Evolutionary conservation across 2,888 invertebrate genomes (phyloP).

Genomic region (Andrena flavipes): DNA sequence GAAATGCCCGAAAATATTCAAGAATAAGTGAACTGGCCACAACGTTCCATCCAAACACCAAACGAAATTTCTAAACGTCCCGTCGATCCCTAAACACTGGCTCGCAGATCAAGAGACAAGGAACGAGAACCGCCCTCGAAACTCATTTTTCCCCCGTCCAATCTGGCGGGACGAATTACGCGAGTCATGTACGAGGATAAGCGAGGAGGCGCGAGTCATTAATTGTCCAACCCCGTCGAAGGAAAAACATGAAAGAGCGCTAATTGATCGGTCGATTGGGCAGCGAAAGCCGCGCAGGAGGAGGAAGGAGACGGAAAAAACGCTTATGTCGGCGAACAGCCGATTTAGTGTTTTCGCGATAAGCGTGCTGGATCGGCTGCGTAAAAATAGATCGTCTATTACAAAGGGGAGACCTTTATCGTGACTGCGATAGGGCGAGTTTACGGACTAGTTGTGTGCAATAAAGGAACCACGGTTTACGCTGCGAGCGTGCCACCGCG

Average conservation of each 20-base stretch:
- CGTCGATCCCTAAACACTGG: too few species aligned
- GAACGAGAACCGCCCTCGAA: neutral
- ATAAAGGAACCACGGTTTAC: slow-evolving; percentile 69
- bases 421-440: slow-evolving; percentile 66
- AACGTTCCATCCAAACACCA: too few species aligned
- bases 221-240: slow-evolving; percentile 42
- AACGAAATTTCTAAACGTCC: too few species aligned
- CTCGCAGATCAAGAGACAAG: neutral
- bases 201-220: slow-evolving; percentile 44
- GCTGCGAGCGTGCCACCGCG: slow-evolving; percentile 36
- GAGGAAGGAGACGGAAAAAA: slow-evolving; percentile 31
- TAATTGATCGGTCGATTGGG: slow-evolving; percentile 58
- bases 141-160: neutral
- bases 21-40: too few species aligned
- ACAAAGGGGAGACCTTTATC: slow-evolving; percentile 69
- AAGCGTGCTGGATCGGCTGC: slow-evolving; percentile 61
- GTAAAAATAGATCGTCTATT: slow-evolving; percentile 68
- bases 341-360: slow-evolving; percentile 71
- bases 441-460: slow-evolving; percentile 68
- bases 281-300: slow-evolving; percentile 6
- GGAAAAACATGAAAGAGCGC: slow-evolving; percentile 40
- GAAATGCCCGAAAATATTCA: too few species aligned
- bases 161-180: slow-evolving; percentile 28
- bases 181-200: slow-evolving; percentile 36
- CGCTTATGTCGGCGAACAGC: slow-evolving; percentile 60